Evolutionary conservation across 1,140 invertebrate genomes (phyloP), one percentile per base, ranked within the genome.

Genomic region (Neocloeon triangulifer): DNA sequence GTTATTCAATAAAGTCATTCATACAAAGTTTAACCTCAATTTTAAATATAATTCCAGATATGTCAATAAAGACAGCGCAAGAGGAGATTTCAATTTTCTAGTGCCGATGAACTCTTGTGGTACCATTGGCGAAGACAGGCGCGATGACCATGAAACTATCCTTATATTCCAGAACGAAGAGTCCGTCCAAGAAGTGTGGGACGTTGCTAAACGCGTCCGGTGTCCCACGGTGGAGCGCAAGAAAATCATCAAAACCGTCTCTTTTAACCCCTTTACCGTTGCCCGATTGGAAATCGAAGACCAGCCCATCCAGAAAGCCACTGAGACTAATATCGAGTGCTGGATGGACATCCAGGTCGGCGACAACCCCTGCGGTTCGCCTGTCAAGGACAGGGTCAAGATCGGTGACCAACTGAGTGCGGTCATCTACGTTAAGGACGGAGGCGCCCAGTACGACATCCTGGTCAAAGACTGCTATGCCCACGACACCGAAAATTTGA

Each of bases 301-400:
- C 2, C 66, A 73, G 2, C 59, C 67, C 8, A 64, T 66, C 2
- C 19, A 39, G 10, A 37, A 26, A 3, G 44, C 44, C 14, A 52
- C 58, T 0, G 57, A 56, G 14, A 42, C 43, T 6, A 60, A 61
- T 3, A 56, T 76, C 0, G 62, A 72, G 39, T 74, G 71, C 49
- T 77, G 72, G 72, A 77, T 77, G 72, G 70, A 75, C 38, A 73
- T 77, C 33, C 68, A 72, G 35, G 61, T 59, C 39, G 73, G 73
- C 40, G 50, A 59, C 31, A 73, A 63, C 44, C 70, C 71, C 22
- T 66, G 69, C 46, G 64, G 56, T 20, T 48, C 50, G 34, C 61
- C 64, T 3, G 53, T 72, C 25, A 55, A 64, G 34, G 59, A 62
- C 26, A 60, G 64, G 2, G 63, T 76, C 6, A 69, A 66, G 46